Evolutionary conservation across 1,140 invertebrate species (phyloP).

Genomic region (Ceratosolen solmsi): DNA sequence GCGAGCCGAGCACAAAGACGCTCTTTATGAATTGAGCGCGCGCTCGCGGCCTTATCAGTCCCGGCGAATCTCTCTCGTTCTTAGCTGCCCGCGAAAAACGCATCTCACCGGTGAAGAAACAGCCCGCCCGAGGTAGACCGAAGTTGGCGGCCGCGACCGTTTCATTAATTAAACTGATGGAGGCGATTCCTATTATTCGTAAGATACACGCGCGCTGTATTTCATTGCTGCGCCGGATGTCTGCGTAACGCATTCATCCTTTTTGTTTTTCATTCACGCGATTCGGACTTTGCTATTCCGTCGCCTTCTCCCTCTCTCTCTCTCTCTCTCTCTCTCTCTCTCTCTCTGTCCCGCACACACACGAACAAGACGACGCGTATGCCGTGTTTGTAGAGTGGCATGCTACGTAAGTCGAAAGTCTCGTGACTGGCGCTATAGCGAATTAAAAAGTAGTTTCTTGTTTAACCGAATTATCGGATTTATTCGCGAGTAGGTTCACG

Average conservation of each 20-base stretch:
- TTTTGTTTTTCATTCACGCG: conserved; percentile 24
- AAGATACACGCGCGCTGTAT: conserved; percentile 12
- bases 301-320: neutral
- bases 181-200: conserved; percentile 44
- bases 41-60: neutral
- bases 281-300: neutral
- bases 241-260: conserved; percentile 38
- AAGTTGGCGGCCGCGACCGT: conserved; percentile 24
- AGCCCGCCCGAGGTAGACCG: neutral
- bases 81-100: neutral
- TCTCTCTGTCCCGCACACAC: neutral
- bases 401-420: conserved; percentile 9
- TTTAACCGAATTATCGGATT: neutral
- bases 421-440: neutral
- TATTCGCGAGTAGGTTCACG: too few relatives aligned
- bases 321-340: too few relatives aligned
- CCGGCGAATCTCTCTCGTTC: conserved; percentile 3
- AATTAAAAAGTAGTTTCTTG: neutral
- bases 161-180: conserved; percentile 48
- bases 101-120: conserved; percentile 29
- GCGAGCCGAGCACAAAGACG: neutral
- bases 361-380: too few relatives aligned
- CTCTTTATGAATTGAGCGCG: conserved; percentile 36
- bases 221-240: conserved; percentile 41
- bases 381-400: neutral